These are phyloP conservation scores for Nycticebus coucang DNA, from an alignment of 2,113 vertebrate species.

Conservation along the genomic window DNA sequence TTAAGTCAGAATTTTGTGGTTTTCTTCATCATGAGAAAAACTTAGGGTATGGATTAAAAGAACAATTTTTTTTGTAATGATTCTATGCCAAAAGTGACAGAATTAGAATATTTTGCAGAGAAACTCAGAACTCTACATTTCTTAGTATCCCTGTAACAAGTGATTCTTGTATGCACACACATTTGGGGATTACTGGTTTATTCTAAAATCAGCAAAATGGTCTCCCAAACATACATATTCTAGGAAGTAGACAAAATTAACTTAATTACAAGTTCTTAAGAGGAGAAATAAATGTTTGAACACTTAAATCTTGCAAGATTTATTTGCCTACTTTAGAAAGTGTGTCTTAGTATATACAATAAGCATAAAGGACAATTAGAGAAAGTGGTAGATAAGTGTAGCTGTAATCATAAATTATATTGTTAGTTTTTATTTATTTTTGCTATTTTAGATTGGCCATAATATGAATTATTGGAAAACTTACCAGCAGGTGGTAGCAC, in stretches of 20 bases:
- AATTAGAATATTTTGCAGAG: neutral
- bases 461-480: conserved; percentile 50
- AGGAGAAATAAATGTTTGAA: neutral
- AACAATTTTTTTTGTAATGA: neutral
- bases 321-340: neutral
- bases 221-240: neutral
- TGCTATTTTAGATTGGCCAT: neutral
- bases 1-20: neutral
- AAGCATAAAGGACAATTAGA: neutral
- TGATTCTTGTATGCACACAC: neutral
- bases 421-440: neutral
- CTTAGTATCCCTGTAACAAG: neutral
- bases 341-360: no score
- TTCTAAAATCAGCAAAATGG: neutral
- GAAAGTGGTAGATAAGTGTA: neutral
- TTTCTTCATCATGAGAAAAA: neutral
- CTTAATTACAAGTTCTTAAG: neutral
- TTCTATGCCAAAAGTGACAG: neutral
- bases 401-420: neutral
- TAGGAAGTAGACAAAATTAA: conserved; percentile 37
- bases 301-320: neutral
- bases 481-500: conserved; percentile 79
- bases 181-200: neutral
- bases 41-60: neutral
- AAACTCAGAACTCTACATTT: neutral